Evolutionary conservation across 2,888 invertebrate species (phyloP), one percentile per base, ranked within the genome.

Genomic region (Nemurella pictetii): DNA sequence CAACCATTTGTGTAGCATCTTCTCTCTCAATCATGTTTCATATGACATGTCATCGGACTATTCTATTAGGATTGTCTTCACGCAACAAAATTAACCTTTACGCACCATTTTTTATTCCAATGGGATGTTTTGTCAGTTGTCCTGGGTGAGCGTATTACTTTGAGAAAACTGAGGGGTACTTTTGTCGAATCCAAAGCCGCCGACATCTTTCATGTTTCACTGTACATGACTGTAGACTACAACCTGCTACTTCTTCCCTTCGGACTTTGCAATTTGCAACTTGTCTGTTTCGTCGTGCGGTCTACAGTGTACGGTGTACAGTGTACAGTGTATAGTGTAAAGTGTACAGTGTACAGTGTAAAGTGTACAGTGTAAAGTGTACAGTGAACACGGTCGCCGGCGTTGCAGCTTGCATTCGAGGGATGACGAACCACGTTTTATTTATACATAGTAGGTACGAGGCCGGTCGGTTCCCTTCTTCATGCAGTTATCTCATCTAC

Each of bases 401-500:
- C 15, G 15, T n/a, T 55, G 55, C 55, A 55, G 55, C 55, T n/a
- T 55, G 55, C 55, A 55, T 20, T 55, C 15, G 55, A 2, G n/a
- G 55, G 20, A 3, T 12, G 12, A 55, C 9, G 55, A 55, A 12
- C 55, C 55, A 55, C 55, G 55, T 55, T 55, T 55, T 55, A 55
- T 55, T 55, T 55, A 55, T 55, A 55, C 55, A 55, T 55, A 55
- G 55, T 2, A n/a, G n/a, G n/a, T n/a, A 55, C 55, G 55, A 3
- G 55, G 55, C 55, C 12, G 55, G 55, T 7, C 4, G 75, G 25
- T 75, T 75, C 75, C 15, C 28, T 75, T 28, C 29, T 75, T 75
- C 75, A 75, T 75, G 29, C 75, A 27, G 55, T 78, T 78, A 78
- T 30, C 78, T 78, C 78, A 78, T 78, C 78, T 29, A 78, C 15